Evolutionary conservation across 2,113 vertebrate species (phyloP), one percentile per base, ranked within the genome.

Genomic region (Podilymbus podiceps): DNA sequence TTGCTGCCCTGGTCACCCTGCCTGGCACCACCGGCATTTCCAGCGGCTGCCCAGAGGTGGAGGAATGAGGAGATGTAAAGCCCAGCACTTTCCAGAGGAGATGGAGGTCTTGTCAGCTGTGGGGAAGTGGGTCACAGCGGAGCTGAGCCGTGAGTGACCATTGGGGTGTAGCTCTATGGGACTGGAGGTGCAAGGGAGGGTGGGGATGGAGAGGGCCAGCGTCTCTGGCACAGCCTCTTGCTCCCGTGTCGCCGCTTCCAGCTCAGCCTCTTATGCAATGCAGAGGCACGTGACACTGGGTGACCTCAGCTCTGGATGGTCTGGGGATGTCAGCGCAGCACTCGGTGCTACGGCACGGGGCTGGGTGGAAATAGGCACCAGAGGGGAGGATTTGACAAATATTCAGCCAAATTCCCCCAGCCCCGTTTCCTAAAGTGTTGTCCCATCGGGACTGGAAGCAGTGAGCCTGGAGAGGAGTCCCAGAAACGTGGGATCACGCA

Each of bases 341-440:
- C 52, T 64, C 33, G 8, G 52, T 1, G 0, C 60, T 0, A 1
- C 1, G 2, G 42, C 35, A 15, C 3, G 5, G 35, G 20, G 15
- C 42, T 50, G 59, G 6, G 42, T 52, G 74, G 40, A 49, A 74
- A 9, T 3, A 50, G 35, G 47, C 52, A 17, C 11, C 63, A 33
- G 73, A 2, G 6, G 68, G 50, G 24, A 69, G 55, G 55, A 38
- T 28, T 60, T 69, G 78, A 50, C 33, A 58, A 60, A 75, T 15
- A 23, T 15, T 18, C n/a, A 38, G 64, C 2, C 27, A 9, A 8
- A 19, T 24, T 62, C 72, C 18, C 56, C 56, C 49, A 40, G n/a
- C 16, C 11, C 60, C 27, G 15, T 15, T 38, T n/a, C 42, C 46
- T 46, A 16, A 3, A 21, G 3, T 1, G 9, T 28, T 56, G 30